phyloP scores from a whole-genome alignment of 2,797 vertebrate species.

The Acanthis flammea region DNA sequence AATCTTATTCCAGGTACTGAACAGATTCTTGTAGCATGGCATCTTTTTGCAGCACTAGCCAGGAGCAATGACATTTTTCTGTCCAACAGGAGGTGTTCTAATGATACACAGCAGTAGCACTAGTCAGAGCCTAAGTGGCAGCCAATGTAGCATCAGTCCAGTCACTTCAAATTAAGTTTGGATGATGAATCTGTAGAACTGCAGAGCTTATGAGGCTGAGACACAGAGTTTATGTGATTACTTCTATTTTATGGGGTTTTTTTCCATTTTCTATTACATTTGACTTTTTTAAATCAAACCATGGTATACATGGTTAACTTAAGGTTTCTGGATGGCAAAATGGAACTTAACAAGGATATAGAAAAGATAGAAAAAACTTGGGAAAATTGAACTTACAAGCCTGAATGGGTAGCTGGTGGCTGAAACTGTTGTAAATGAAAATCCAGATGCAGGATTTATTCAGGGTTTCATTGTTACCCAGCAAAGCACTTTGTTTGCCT shows the following conservation, averaged over 20 bases:
- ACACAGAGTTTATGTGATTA: background rate
- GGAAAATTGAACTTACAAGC: background rate
- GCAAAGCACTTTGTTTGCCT: background rate
- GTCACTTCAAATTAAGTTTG: constrained; percentile 42
- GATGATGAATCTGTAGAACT: background rate
- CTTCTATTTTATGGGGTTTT: background rate
- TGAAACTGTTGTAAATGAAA: background rate
- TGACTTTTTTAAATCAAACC: background rate
- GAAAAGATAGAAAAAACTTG: background rate
- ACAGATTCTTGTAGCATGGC: background rate
- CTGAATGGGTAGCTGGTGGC: background rate
- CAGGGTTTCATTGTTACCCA: background rate
- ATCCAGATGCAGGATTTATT: background rate
- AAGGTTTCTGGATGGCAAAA: background rate
- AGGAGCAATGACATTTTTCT: constrained; percentile 1
- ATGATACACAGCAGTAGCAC: background rate
- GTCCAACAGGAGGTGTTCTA: constrained; percentile 1
- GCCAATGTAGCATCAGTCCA: background rate
- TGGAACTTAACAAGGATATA: background rate
- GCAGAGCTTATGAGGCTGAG: background rate
- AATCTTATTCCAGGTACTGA: background rate
- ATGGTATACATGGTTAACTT: background rate
- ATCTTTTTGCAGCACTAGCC: background rate
- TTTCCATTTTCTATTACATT: background rate
- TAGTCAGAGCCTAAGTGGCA: background rate